Conservation (phyloP, 2,888 invertebrate genomes). For the Oasisia sp. region DNA sequence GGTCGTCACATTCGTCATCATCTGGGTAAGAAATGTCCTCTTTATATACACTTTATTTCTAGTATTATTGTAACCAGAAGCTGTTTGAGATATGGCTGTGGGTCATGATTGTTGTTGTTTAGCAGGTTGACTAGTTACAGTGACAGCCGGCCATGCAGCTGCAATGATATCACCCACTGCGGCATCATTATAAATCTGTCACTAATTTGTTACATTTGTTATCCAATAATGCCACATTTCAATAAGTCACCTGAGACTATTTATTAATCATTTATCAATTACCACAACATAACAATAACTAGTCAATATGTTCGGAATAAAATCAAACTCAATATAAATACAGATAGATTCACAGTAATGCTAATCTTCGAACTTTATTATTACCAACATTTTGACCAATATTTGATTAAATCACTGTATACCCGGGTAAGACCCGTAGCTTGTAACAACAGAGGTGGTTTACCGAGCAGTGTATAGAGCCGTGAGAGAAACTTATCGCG, state of each 20-base stretch:
- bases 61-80: neutral
- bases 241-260: no score
- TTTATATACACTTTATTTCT: neutral
- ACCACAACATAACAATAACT: no score
- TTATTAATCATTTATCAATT: no score
- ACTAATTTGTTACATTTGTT: no score
- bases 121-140: no score
- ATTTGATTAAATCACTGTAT: no score
- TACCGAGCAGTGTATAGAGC: conserved; percentile 54
- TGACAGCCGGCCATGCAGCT: neutral
- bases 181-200: no score
- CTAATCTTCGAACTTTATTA: neutral
- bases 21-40: conserved; percentile 2
- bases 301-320: no score
- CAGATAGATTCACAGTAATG: neutral
- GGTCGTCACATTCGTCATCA: conserved; percentile 25
- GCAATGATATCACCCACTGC: neutral
- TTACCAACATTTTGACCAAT: no score
- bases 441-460: neutral
- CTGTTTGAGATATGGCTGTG: neutral
- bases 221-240: no score
- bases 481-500: conserved; percentile 53
- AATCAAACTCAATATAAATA: neutral
- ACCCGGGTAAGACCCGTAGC: no score
- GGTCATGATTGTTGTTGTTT: neutral